These are phyloP conservation scores for Podotricha telesiphe DNA, from an alignment of 2,888 invertebrate species.

Conservation along the genomic window DNA sequence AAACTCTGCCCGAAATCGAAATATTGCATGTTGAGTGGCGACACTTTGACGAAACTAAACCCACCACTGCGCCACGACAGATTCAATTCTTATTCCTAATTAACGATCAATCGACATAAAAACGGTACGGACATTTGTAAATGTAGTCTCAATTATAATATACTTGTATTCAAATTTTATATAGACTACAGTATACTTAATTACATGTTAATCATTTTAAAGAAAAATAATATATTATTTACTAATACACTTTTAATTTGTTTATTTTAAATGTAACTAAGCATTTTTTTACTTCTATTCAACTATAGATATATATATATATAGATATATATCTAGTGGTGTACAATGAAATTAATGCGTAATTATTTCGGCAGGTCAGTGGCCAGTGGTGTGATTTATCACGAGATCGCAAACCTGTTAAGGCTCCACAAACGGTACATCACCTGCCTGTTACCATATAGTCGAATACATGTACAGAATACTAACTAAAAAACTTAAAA, in stretches of 20 bases:
- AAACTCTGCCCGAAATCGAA: too few relatives aligned
- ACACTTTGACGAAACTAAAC: too few relatives aligned
- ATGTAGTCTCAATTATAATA: too few relatives aligned
- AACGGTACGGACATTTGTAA: too few relatives aligned
- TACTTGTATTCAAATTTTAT: too few relatives aligned
- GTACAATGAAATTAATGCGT: background rate
- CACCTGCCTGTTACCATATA: conserved; percentile 23
- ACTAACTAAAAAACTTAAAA: conserved; percentile 11
- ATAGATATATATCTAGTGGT: background rate
- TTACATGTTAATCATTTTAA: too few relatives aligned
- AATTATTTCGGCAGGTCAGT: conserved; percentile 31
- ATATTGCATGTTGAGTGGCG: too few relatives aligned
- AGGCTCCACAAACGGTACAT: conserved; percentile 21
- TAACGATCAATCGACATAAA: too few relatives aligned
- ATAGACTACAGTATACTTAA: too few relatives aligned
- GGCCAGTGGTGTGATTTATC: conserved; percentile 35
- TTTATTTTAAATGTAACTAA: background rate
- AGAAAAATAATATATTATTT: too few relatives aligned
- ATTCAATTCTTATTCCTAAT: too few relatives aligned
- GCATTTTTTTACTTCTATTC: background rate
- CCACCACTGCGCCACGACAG: too few relatives aligned
- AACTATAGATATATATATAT: background rate
- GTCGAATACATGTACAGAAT: conserved; percentile 25
- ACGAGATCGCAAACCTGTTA: conserved; percentile 32
- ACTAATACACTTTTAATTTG: background rate